These are phyloP conservation scores for Barbus barbus DNA, from an alignment of 2,113 vertebrate genomes.

Conservation along the genomic window DNA sequence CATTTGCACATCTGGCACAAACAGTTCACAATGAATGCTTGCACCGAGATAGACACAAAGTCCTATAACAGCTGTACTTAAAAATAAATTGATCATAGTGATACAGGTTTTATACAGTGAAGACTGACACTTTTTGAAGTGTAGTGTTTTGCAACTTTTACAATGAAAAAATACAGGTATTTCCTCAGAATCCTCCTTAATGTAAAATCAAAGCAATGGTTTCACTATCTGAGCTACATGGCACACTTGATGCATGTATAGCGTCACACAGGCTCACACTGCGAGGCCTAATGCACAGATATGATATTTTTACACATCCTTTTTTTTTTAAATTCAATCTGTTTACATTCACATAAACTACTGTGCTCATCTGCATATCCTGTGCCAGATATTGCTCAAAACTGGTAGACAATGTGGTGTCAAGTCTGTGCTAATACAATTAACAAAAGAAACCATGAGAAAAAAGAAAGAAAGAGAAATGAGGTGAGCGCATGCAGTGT, in stretches of 20 bases:
- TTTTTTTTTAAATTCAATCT: not conserved
- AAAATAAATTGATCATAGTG: not conserved
- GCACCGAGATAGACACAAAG: not conserved
- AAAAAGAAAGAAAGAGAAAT: not conserved
- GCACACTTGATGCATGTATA: not conserved
- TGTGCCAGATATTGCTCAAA: not conserved
- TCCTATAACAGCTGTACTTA: not conserved
- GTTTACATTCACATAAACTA: not conserved
- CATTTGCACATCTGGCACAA: not conserved
- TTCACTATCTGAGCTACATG: not conserved
- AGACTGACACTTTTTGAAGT: not conserved
- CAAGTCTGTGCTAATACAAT: not conserved
- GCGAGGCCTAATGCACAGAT: not conserved
- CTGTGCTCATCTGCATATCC: not conserved
- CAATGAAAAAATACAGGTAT: not conserved
- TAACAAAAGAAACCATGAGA: not conserved
- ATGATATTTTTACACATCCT: not conserved
- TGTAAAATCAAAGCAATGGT: not conserved
- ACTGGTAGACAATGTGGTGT: no score
- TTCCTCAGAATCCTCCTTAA: not conserved
- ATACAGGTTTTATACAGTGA: not conserved
- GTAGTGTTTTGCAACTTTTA: not conserved
- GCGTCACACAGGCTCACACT: not conserved
- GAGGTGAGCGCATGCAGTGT: conserved; percentile 21
- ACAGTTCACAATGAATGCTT: not conserved